Evolutionary conservation across 2,797 vertebrate genomes (phyloP), one percentile per base, ranked within the genome.

Genomic region (Lutjanus campechanus): DNA sequence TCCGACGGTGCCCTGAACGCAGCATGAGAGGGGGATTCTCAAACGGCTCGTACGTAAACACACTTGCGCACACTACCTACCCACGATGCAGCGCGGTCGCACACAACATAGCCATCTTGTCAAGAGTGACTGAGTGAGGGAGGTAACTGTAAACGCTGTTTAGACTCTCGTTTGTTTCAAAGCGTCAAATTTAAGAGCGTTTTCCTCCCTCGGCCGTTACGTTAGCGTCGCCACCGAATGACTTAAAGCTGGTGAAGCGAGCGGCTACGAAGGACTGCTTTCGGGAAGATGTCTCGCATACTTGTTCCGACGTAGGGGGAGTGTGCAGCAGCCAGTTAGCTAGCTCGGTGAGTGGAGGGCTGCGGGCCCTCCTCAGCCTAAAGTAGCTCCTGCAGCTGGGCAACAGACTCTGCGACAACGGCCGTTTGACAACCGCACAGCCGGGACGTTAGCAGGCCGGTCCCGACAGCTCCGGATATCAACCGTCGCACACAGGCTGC

Each of bases 231-330:
- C 69, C 67, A 19, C 73, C 72, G 69, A 61, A 43, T 11, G 82
- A 81, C 64, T 16, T 13, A 7, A 43, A 41, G 67, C 67, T 16
- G 22, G 43, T 29, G 63, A 41, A 65, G 73, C 25, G 66, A 84
- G 82, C n/a, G 59, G 75, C 9, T 9, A 50, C 77, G 15, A 55
- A 60, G 79, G 75, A 85, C 79, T 40, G 85, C 76, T 85, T 93
- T 77, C 50, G 55, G 78, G 83, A 91, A 87, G 92, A 97, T 97
- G 96, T 95, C 95, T 93, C 92, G 67, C 89, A 90, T 92, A 93
- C 95, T 95, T 95, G 93, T 96, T 92, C 96, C 95, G 93, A 96
- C 96, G 96, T 96, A 96, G 93, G 93, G 93, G 94, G 93, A 94
- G 94, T 95, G 95, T 93, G 79, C 91, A 79, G 85, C 90, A 88